Percentiles rank a stretch among this genome's conserved stretches.
Conservation (phyloP, 2,113 vertebrate genomes). For the Phainopepla nitens region DNA sequence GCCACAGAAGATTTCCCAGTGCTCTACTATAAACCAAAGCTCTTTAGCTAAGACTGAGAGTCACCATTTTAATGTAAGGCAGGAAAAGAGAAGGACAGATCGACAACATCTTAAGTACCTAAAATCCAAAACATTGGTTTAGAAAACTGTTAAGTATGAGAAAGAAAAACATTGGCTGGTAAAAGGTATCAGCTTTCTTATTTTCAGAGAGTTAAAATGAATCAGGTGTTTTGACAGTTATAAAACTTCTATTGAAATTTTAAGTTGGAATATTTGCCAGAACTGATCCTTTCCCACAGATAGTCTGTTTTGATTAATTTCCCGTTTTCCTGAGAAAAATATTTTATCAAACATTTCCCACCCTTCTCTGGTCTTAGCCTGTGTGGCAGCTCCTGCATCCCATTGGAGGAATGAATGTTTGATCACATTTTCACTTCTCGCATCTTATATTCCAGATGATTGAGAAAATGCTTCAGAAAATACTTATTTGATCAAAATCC, state of each 20-base stretch:
- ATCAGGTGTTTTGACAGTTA: constrained; percentile 55
- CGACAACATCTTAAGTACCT: constrained; percentile 36
- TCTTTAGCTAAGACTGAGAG: background rate
- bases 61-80: constrained; percentile 14
- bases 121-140: constrained; percentile 19
- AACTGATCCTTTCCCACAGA: constrained; percentile 56
- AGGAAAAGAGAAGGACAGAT: constrained; percentile 14
- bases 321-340: constrained; percentile 49
- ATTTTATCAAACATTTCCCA: constrained; percentile 54
- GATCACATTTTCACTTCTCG: background rate
- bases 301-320: constrained; percentile 59
- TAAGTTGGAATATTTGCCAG: constrained; percentile 2
- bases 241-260: constrained; percentile 34
- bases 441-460: background rate
- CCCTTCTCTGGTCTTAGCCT: constrained; percentile 6
- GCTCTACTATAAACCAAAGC: constrained; percentile 17
- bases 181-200: constrained; percentile 30
- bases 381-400: background rate
- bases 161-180: constrained; percentile 40
- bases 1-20: constrained; percentile 27
- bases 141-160: constrained; percentile 4
- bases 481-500: background rate
- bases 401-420: fast-evolving
- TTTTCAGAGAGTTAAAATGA: constrained; percentile 23
- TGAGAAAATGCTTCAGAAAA: background rate